Conservation (phyloP, 1,140 invertebrate species). For the Drosophila santomea region DNA sequence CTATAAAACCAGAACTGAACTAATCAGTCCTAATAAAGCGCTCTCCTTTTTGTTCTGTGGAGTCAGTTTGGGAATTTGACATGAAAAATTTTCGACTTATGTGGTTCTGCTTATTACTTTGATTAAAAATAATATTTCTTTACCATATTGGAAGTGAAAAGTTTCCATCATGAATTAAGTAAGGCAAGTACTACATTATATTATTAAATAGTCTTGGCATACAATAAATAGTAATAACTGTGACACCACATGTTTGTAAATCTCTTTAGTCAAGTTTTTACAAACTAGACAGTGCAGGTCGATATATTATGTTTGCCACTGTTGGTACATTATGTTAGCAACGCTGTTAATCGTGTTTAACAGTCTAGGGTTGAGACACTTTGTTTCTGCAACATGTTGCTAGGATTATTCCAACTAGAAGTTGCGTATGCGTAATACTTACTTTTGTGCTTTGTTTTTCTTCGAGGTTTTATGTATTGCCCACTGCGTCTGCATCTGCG, state of each 20-base stretch:
- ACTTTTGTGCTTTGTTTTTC: constrained; percentile 14
- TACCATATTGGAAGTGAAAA: no score
- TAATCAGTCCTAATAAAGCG: neutral
- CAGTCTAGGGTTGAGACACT: constrained; percentile 14
- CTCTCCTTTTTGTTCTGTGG: no score
- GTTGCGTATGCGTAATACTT: constrained; percentile 62
- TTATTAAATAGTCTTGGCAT: no score
- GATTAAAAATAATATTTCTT: no score
- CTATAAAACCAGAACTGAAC: neutral
- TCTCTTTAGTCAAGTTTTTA: neutral
- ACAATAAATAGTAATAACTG: no score
- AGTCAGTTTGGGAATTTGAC: no score
- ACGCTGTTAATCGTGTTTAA: constrained; percentile 16
- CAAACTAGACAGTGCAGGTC: neutral
- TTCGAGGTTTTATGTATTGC: neutral
- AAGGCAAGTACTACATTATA: no score
- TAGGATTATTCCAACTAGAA: neutral
- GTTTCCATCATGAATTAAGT: no score
- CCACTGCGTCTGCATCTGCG: constrained; percentile 18
- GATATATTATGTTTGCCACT: neutral
- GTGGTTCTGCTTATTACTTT: no score
- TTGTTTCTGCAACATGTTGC: constrained; percentile 58
- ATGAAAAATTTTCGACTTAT: no score
- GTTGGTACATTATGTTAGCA: neutral
- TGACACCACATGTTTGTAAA: neutral